A percentile compares a stretch with the other conserved stretches of the same genome.
These are phyloP conservation scores for Propsilocerus akamusi DNA, from an alignment of 1,140 invertebrate species.

Conservation along the genomic window DNA sequence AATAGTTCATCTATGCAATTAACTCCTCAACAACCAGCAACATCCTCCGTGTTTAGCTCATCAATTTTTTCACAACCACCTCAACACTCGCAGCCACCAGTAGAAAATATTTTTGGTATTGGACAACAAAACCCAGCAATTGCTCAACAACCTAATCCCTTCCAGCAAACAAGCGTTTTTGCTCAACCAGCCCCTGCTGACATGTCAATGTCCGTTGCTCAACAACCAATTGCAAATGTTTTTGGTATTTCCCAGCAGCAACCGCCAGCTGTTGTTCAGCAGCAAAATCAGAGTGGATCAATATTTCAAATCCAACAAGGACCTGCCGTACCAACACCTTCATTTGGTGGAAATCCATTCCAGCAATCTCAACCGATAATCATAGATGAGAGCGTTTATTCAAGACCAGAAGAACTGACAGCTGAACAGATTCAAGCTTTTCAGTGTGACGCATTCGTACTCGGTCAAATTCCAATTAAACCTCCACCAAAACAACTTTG, in stretches of 20 bases:
- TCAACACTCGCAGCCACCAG: not conserved
- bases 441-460: constrained; percentile 14
- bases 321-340: not conserved
- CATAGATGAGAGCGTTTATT: constrained; percentile 10
- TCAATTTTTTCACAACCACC: not conserved
- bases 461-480: constrained; percentile 15
- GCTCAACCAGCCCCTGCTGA: not conserved
- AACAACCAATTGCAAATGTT: not conserved
- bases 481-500: constrained; percentile 17
- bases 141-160: not conserved
- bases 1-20: too few species aligned
- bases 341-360: not conserved
- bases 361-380: not conserved
- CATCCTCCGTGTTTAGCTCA: not conserved
- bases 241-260: not conserved
- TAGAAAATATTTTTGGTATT: not conserved
- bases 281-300: not conserved
- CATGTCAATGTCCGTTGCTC: constrained; percentile 7
- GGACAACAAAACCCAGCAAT: not conserved
- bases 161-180: not conserved
- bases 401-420: constrained; percentile 14
- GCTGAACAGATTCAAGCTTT: constrained; percentile 19
- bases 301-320: not conserved
- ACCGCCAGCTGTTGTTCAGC: not conserved
- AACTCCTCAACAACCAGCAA: not conserved